A percentile compares a stretch with the other conserved stretches of the same genome.
Evolutionary conservation across 2,797 vertebrate genomes (phyloP).

Genomic region (Phoxinus dragarum): DNA sequence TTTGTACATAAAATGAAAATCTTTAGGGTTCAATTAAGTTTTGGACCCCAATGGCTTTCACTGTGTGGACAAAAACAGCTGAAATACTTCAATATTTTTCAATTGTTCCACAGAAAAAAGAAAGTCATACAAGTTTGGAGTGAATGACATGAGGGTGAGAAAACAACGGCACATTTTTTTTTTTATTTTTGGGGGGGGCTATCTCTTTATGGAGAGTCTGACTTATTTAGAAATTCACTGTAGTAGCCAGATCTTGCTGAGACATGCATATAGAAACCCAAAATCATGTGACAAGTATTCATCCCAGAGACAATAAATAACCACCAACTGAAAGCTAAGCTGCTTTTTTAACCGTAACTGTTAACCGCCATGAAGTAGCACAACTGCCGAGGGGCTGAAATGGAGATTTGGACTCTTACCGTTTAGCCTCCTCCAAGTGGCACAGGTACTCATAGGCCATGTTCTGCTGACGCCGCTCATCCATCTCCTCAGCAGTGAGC

Average conservation of each 20-base stretch:
- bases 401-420: constrained; percentile 74
- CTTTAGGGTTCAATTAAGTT: not conserved
- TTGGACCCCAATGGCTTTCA: not conserved
- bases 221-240: not conserved
- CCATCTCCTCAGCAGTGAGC: constrained; percentile 99
- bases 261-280: constrained; percentile 30
- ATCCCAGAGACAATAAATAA: constrained; percentile 20
- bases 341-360: not conserved
- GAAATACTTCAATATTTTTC: not conserved
- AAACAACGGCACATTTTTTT: not conserved
- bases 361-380: not conserved
- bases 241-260: not conserved
- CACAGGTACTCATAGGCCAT: constrained; percentile 98
- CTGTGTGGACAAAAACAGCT: not conserved
- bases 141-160: too few species aligned
- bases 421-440: constrained; percentile 97
- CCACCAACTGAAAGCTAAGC: not conserved
- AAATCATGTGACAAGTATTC: constrained; percentile 21
- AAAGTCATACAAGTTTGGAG: not conserved
- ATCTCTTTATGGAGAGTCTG: not conserved
- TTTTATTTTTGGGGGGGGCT: too few species aligned
- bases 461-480: constrained; percentile 92
- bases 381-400: not conserved
- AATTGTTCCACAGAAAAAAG: not conserved
- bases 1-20: not conserved